Percentiles rank a stretch among this genome's conserved stretches.
These are phyloP conservation scores for Pungitius pungitius DNA, from an alignment of 2,113 vertebrate species.

Conservation along the genomic window DNA sequence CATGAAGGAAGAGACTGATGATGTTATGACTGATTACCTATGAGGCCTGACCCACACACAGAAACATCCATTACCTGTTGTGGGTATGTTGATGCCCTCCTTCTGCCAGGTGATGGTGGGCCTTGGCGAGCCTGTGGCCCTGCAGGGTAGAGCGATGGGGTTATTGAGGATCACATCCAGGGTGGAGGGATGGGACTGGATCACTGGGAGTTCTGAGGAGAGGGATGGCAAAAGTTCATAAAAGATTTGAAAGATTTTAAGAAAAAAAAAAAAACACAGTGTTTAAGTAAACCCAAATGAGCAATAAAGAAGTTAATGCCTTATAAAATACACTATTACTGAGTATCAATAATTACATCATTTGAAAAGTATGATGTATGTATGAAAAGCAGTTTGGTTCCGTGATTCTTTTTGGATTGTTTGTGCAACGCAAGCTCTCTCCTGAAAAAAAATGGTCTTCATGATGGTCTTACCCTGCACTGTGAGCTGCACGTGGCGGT, in stretches of 20 bases:
- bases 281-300: not conserved
- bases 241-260: not conserved
- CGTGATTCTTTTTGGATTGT: not conserved
- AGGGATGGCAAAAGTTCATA: not conserved
- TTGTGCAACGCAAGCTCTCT: not conserved
- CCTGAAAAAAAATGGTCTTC: not conserved
- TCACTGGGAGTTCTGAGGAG: constrained; percentile 86
- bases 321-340: not conserved
- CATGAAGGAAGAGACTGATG: not conserved
- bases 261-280: not conserved
- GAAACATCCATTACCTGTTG: constrained; percentile 80
- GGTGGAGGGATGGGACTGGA: constrained; percentile 82
- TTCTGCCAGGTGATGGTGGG: constrained; percentile 95
- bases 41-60: not conserved
- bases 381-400: not conserved
- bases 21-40: not conserved
- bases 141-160: constrained; percentile 88
- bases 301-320: not conserved
- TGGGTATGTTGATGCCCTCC: constrained; percentile 89
- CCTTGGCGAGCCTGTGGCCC: constrained; percentile 86
- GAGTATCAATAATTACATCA: not conserved
- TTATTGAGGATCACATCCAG: constrained; percentile 91
- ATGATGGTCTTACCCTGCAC: constrained; percentile 86
- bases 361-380: not conserved
- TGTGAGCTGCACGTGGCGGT: constrained; percentile 84